Conservation (phyloP, 2,113 vertebrate species). For the Cromileptes altivelis region DNA sequence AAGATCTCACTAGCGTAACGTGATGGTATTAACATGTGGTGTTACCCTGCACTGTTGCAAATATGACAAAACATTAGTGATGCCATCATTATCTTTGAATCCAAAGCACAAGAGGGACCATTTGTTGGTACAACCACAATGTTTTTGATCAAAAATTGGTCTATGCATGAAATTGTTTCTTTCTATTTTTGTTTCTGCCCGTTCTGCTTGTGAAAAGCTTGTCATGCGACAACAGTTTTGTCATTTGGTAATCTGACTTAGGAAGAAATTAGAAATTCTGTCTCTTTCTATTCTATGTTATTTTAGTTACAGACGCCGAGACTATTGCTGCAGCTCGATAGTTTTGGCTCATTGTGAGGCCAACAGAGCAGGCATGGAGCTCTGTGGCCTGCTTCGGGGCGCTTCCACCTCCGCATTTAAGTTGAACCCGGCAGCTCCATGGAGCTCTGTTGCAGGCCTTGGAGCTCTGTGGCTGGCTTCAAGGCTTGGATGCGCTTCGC, state of each 20-base stretch:
- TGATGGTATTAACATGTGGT: neutral
- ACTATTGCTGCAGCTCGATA: too few species aligned
- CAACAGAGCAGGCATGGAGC: too few species aligned
- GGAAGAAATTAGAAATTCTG: neutral
- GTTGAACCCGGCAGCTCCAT: too few species aligned
- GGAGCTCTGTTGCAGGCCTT: too few species aligned
- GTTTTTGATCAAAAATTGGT: neutral
- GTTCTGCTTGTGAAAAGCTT: neutral
- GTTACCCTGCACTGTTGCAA: neutral
- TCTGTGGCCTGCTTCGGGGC: too few species aligned
- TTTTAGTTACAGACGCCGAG: too few species aligned
- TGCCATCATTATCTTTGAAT: slow-evolving; percentile 2
- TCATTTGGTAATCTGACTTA: slow-evolving; percentile 11
- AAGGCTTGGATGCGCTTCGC: too few species aligned
- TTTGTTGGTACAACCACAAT: neutral
- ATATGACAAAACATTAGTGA: neutral
- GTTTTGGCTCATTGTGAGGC: too few species aligned
- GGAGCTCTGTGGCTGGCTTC: too few species aligned
- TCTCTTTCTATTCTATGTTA: too few species aligned
- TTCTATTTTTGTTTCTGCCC: neutral
- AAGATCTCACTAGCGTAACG: neutral
- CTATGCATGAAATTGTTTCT: neutral
- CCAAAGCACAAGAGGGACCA: neutral
- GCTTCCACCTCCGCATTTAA: too few species aligned
- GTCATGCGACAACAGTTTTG: neutral